phyloP scores from a whole-genome alignment of 2,888 invertebrate genomes.

The Herminia tarsipennalis region DNA sequence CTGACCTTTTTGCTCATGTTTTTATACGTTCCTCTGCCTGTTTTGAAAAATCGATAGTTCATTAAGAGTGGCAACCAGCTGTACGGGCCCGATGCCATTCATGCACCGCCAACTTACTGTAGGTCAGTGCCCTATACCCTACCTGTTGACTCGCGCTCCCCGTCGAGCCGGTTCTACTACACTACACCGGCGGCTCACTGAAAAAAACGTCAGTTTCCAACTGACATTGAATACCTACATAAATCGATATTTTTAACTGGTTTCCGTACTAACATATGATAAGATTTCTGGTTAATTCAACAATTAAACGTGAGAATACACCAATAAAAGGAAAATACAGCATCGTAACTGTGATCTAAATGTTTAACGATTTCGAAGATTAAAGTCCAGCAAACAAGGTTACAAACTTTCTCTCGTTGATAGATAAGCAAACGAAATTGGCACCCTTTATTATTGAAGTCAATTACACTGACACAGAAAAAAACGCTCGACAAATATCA shows the following conservation, averaged over 20 bases:
- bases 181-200: slow-evolving; percentile 50
- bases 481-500: slow-evolving; percentile 1
- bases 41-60: slow-evolving; percentile 46
- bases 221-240: slow-evolving; percentile 51
- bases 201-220: slow-evolving; percentile 61
- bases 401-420: slow-evolving; percentile 33
- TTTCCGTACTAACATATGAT: no score
- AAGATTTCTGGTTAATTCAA: no score
- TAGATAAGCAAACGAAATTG: slow-evolving; percentile 38
- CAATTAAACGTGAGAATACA: no score
- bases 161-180: slow-evolving; percentile 75
- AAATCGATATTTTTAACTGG: no score
- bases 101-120: slow-evolving; percentile 70
- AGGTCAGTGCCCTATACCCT: slow-evolving; percentile 82
- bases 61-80: slow-evolving; percentile 57
- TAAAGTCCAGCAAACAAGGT: slow-evolving; percentile 27
- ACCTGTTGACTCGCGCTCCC: slow-evolving; percentile 77
- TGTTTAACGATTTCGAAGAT: slow-evolving; percentile 34
- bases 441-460: slow-evolving; percentile 33
- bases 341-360: slow-evolving; percentile 30
- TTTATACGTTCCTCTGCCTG: slow-evolving; percentile 6
- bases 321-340: no score
- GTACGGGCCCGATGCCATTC: slow-evolving; percentile 67
- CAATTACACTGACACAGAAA: slow-evolving; percentile 13
- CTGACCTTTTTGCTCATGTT: background rate